These are phyloP conservation scores for Pogona vitticeps DNA, from an alignment of 2,113 vertebrate genomes.

Conservation along the genomic window DNA sequence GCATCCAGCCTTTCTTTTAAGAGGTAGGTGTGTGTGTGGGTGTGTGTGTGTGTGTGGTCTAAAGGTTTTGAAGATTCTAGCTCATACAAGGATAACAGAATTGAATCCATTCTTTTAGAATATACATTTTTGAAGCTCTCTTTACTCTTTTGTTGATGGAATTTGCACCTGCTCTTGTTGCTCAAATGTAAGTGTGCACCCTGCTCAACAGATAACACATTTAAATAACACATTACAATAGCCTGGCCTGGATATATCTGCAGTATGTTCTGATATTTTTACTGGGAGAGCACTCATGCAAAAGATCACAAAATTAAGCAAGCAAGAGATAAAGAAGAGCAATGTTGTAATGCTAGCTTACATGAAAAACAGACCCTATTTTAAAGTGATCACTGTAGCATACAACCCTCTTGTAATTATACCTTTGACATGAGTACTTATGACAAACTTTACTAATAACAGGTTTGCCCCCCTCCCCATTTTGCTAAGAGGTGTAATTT, in stretches of 20 bases:
- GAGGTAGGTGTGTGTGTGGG: too few relatives aligned
- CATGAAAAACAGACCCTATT: background rate
- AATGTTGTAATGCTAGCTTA: accelerated
- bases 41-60: too few relatives aligned
- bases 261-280: background rate
- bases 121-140: too few relatives aligned
- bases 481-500: slow-evolving; percentile 15
- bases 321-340: slow-evolving; percentile 26
- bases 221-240: background rate
- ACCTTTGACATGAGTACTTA: background rate
- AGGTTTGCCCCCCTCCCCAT: background rate
- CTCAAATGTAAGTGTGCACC: too few relatives aligned
- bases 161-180: too few relatives aligned
- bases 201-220: too few relatives aligned
- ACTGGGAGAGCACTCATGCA: accelerated
- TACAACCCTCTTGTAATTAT: slow-evolving; percentile 21
- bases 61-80: too few relatives aligned
- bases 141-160: too few relatives aligned
- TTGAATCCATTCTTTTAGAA: too few relatives aligned
- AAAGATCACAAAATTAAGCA: background rate
- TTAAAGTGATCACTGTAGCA: background rate
- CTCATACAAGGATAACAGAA: too few relatives aligned
- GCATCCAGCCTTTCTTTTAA: too few relatives aligned
- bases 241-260: background rate
- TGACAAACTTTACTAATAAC: background rate